Evolutionary conservation across 2,113 vertebrate genomes (phyloP).

Genomic region (Chunga burmeisteri): DNA sequence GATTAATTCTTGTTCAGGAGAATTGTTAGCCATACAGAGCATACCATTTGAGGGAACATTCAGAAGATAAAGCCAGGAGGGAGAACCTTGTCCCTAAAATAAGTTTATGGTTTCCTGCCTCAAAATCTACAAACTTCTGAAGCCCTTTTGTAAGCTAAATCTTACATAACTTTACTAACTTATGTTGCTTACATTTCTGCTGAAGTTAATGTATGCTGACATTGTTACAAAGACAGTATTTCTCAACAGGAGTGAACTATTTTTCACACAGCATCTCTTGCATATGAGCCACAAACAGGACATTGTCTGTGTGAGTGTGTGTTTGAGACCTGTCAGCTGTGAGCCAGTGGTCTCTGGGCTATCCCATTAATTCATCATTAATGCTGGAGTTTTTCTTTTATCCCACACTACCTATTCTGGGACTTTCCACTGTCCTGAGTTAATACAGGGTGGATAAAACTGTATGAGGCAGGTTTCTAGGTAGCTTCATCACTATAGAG

Average conservation of each 20-base stretch:
- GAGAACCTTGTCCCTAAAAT: not conserved
- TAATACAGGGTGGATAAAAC: not conserved
- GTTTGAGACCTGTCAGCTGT: not conserved
- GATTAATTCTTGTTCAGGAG: slow-evolving; percentile 13
- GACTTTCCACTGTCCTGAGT: not conserved
- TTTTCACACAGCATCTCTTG: not conserved
- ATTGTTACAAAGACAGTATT: not conserved
- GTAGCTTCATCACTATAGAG: not conserved
- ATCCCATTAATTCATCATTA: not conserved
- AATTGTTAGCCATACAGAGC: not conserved
- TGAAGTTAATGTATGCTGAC: not conserved
- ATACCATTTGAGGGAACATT: not conserved
- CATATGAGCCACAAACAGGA: not conserved
- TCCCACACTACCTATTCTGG: not conserved
- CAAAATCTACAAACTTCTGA: not conserved
- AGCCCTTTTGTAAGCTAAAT: not conserved
- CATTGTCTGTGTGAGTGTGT: not conserved
- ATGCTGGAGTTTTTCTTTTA: not conserved
- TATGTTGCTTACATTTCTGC: not conserved
- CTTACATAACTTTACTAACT: not conserved
- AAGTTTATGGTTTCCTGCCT: not conserved
- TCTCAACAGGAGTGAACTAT: not conserved
- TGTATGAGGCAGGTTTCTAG: not conserved
- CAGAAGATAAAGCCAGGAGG: not conserved
- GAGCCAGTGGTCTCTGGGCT: not conserved